Conservation (phyloP, 2,797 vertebrate species). For the Sibirionetta formosa region DNA sequence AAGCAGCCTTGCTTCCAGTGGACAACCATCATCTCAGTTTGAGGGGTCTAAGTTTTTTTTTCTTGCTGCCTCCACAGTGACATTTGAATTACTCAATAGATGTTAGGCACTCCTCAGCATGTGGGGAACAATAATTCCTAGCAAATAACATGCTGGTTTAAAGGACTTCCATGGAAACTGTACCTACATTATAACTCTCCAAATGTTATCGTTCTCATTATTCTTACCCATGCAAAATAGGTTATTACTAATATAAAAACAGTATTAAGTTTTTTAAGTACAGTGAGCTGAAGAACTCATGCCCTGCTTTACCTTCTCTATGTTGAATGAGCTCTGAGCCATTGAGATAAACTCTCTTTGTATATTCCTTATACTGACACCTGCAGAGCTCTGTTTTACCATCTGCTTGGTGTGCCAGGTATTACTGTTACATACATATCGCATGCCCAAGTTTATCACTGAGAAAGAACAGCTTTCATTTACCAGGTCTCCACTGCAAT, state of each 20-base stretch:
- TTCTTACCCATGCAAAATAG: not conserved
- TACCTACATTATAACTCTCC: not conserved
- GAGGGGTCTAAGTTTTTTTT: not conserved
- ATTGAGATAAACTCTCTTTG: not conserved
- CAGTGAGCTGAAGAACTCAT: not conserved
- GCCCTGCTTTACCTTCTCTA: not conserved
- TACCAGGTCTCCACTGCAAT: not conserved
- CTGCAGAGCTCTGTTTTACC: not conserved
- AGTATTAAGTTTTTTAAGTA: not conserved
- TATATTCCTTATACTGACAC: not conserved
- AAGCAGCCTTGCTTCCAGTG: not conserved
- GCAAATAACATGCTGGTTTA: not conserved
- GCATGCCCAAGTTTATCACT: not conserved
- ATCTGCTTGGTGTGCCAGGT: not conserved
- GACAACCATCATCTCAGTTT: not conserved
- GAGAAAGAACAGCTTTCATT: not conserved
- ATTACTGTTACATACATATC: not conserved
- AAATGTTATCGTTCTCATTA: not conserved
- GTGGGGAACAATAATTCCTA: not conserved
- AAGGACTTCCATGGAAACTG: not conserved
- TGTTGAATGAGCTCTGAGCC: not conserved
- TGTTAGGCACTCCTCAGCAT: not conserved
- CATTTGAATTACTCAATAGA: not conserved
- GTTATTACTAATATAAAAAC: not conserved
- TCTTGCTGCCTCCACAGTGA: not conserved